phyloP scores from a whole-genome alignment of 1,140 invertebrate species.

The Eumaeus atala region DNA sequence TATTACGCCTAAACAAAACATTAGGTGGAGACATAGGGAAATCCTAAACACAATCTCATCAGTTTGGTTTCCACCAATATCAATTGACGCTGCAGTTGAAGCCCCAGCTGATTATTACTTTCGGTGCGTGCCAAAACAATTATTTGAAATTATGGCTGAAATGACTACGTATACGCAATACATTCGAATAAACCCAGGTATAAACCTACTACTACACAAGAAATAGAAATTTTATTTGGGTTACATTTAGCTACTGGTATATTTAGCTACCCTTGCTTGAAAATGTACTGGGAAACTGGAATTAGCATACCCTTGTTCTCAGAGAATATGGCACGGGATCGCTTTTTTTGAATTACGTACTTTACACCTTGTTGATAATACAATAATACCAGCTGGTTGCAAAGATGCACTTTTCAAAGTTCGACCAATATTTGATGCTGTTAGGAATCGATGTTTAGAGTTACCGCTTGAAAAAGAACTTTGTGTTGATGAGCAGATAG shows the following conservation, averaged over 20 bases:
- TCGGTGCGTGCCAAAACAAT: constrained; percentile 27
- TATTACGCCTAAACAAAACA: constrained; percentile 31
- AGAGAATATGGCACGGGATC: constrained; percentile 32
- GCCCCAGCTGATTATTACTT: constrained; percentile 27
- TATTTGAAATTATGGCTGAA: constrained; percentile 33
- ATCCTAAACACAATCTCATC: constrained; percentile 25
- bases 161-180: constrained; percentile 30
- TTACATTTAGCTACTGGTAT: constrained; percentile 34
- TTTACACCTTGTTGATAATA: constrained; percentile 37
- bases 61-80: constrained; percentile 29
- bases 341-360: constrained; percentile 36
- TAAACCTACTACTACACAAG: constrained; percentile 30
- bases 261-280: constrained; percentile 31
- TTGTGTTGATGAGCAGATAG: constrained; percentile 35
- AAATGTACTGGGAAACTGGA: constrained; percentile 32
- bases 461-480: constrained; percentile 32
- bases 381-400: constrained; percentile 26
- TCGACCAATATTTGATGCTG: constrained; percentile 34
- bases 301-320: constrained; percentile 30
- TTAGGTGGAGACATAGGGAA: constrained; percentile 30
- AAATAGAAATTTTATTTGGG: constrained; percentile 33
- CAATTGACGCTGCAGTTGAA: constrained; percentile 26
- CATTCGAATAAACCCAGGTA: constrained; percentile 27
- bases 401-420: constrained; percentile 37
- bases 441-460: constrained; percentile 32